Base-by-base conservation (phyloP, 2,797 vertebrate genomes). In the Cirrhinus mrigala region DNA sequence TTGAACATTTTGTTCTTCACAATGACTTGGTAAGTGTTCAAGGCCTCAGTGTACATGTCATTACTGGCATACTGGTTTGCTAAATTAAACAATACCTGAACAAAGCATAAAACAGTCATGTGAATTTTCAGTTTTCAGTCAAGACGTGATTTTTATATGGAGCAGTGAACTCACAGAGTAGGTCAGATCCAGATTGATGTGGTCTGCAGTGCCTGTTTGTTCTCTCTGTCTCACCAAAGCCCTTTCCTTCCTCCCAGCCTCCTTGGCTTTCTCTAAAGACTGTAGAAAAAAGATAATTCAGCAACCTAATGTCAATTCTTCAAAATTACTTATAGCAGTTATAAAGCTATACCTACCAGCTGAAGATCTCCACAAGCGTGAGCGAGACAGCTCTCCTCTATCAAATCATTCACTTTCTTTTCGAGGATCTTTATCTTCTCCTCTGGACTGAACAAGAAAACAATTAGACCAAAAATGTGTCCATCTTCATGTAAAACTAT, bases 1-100 rank as follows among this genome's bases (percentile, higher is more conserved):
- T 87, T 98, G 92, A 99, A 98, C 97, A 98, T 97, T 92, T 98
- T 99, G 92, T 99, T 98, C 94, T 97, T 99, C 92, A 99, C 97
- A 83, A 99, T 98, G 87, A 99, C 96, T 92, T 98, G 97, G 74
- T 99, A 99, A 20, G 94, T 98, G 92, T 97, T 98, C 86, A 99
- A 92, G 3, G 98, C 98, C 92, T 99, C 98, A 48, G 97, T 94
- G 91, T 97, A 97, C 97, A 99, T 98, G 88, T 98, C 98, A 92
- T 98, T 99, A 89, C 96, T 98, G 76, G 92, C 96, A 83, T 98
- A 99, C 22, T 99, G 98, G 93, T 95, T 97, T 82, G 98, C 98
- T 88, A 99, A 95, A 91, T 99, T 99, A 86, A 99, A 97, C 85
- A 99, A 94, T 90, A 98, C 98, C 98, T 99, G 86, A 0, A 90